Evolutionary conservation across 2,888 invertebrate genomes (phyloP).

Genomic region (Tridacna crocea): DNA sequence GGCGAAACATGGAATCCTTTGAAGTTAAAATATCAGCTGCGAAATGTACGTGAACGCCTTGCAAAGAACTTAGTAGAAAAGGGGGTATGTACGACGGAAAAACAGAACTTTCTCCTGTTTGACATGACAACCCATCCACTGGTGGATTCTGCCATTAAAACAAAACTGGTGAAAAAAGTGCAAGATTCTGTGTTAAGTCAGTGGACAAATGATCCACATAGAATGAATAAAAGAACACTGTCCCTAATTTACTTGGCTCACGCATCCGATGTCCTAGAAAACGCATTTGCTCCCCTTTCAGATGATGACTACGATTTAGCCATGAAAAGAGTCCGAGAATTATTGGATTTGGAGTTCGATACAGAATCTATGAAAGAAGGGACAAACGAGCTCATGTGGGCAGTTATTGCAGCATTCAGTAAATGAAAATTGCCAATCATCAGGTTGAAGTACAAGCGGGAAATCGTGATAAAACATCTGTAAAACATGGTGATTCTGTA

Average conservation of each 20-base stretch:
- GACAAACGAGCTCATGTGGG: slow-evolving; percentile 95
- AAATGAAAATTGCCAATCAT: slow-evolving; percentile 88
- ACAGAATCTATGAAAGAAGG: slow-evolving; percentile 93
- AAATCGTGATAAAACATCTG: slow-evolving; percentile 8
- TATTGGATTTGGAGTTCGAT: slow-evolving; percentile 98
- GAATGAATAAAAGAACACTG: slow-evolving; percentile 97
- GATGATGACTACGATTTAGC: slow-evolving; percentile 98
- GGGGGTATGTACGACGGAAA: slow-evolving; percentile 99
- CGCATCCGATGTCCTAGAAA: slow-evolving; percentile 99
- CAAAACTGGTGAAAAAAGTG: slow-evolving; percentile 96
- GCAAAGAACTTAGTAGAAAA: slow-evolving; percentile 99
- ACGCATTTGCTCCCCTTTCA: slow-evolving; percentile 98
- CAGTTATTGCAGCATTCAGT: slow-evolving; percentile 98
- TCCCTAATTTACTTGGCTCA: slow-evolving; percentile 98
- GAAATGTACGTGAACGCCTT: slow-evolving; percentile 99
- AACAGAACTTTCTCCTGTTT: slow-evolving; percentile 99
- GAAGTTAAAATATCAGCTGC: slow-evolving; percentile 98
- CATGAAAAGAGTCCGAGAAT: slow-evolving; percentile 97
- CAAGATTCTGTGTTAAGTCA: slow-evolving; percentile 98
- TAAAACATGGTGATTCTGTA: slow-evolving; percentile 18
- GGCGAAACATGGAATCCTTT: slow-evolving; percentile 99
- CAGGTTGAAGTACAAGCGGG: neutral
- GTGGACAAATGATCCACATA: slow-evolving; percentile 97
- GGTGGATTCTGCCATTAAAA: slow-evolving; percentile 97
- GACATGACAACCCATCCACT: slow-evolving; percentile 99